A percentile compares a stretch with the other conserved stretches of the same genome.
Evolutionary conservation across 2,888 invertebrate genomes (phyloP).

Genomic region (Acanthosoma haemorrhoidale): DNA sequence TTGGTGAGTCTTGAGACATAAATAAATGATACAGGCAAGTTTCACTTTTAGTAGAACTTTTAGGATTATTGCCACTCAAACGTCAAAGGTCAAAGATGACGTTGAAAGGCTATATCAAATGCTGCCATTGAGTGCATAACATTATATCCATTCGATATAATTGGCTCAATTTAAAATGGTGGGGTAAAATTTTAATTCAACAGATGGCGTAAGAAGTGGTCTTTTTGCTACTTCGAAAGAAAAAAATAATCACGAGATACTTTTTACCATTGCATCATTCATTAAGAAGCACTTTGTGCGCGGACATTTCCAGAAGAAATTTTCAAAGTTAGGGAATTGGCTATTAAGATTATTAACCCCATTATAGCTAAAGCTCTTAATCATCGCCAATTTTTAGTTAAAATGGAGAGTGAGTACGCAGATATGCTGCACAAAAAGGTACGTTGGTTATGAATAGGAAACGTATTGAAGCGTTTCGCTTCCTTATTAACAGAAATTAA

Average conservation of each 20-base stretch:
- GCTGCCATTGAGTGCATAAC: conserved; percentile 37
- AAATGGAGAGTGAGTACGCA: conserved; percentile 42
- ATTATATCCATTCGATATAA: conserved; percentile 31
- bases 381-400: conserved; percentile 42
- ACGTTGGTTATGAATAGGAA: conserved; percentile 11
- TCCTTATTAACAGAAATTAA: conserved; percentile 34
- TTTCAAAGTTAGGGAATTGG: conserved; percentile 32
- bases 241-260: no score
- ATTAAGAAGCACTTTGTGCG: conserved; percentile 43
- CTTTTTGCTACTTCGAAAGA: not conserved
- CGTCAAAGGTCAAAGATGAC: conserved; percentile 29
- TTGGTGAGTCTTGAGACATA: conserved; percentile 43
- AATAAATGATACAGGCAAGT: conserved; percentile 43
- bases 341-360: conserved; percentile 18
- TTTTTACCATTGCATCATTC: conserved; percentile 44
- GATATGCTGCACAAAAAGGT: conserved; percentile 30
- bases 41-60: conserved; percentile 41
- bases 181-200: no score
- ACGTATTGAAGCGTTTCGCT: conserved; percentile 5
- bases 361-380: conserved; percentile 37
- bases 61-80: conserved; percentile 37
- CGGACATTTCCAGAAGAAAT: conserved; percentile 43
- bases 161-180: conserved; percentile 41
- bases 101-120: conserved; percentile 42
- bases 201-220: conserved; percentile 40